These are phyloP conservation scores for Tetrao urogallus DNA, from an alignment of 2,113 vertebrate genomes.

Conservation along the genomic window DNA sequence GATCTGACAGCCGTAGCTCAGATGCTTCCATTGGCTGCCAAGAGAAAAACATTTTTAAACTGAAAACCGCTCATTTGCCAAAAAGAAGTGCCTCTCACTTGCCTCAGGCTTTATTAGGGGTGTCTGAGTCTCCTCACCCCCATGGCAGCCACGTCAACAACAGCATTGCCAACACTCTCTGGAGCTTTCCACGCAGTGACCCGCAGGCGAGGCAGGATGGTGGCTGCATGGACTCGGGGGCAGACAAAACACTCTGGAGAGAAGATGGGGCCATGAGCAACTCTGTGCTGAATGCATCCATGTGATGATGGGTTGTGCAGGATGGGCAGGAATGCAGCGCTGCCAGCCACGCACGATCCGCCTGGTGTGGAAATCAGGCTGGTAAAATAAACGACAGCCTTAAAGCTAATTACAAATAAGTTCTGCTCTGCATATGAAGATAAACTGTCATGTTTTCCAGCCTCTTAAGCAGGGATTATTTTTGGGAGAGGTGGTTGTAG, in stretches of 20 bases:
- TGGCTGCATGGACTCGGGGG: conserved; percentile 12
- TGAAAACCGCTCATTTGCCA: not conserved
- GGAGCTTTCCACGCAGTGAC: not conserved
- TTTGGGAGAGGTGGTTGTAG: conserved; percentile 18
- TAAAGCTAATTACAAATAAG: not conserved
- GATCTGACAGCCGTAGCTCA: not conserved
- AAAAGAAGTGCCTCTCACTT: not conserved
- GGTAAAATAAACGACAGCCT: not conserved
- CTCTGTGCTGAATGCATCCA: not conserved
- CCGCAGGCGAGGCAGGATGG: not conserved
- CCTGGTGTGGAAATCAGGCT: not conserved
- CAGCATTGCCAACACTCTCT: not conserved
- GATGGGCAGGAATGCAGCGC: not conserved
- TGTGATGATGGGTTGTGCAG: not conserved
- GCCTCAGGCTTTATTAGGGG: not conserved
- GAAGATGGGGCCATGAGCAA: not conserved
- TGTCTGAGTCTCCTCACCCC: not conserved
- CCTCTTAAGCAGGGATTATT: conserved; percentile 47
- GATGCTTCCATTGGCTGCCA: not conserved
- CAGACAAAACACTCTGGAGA: not conserved
- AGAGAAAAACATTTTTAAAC: not conserved
- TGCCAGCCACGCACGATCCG: not conserved
- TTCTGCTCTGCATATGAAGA: conserved; percentile 28
- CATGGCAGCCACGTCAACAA: not conserved
- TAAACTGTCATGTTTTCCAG: conserved; percentile 57